Conservation (phyloP, 2,797 vertebrate genomes). For the Rhynchotus rufescens region DNA sequence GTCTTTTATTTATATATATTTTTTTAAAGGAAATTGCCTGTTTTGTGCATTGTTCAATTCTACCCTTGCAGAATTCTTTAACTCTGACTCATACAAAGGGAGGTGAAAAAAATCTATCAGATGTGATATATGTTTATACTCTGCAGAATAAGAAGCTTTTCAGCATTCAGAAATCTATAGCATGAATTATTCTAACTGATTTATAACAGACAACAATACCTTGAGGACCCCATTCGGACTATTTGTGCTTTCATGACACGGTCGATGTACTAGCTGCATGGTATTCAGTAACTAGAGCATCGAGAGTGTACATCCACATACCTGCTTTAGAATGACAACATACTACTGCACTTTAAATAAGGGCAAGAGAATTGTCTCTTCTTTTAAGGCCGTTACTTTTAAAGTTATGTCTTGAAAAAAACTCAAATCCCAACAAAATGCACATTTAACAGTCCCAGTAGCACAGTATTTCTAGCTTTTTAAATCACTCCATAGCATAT, state of each 20-base stretch:
- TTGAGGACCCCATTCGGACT: constrained; percentile 41
- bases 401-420: background rate
- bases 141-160: constrained; percentile 60
- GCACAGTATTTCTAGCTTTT: background rate
- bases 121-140: constrained; percentile 60
- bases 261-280: background rate
- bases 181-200: constrained; percentile 77
- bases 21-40: constrained; percentile 62
- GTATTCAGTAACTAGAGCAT: background rate
- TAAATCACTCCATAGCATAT: background rate
- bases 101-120: constrained; percentile 9
- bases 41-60: constrained; percentile 10
- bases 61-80: constrained; percentile 35
- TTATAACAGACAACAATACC: constrained; percentile 50
- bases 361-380: background rate
- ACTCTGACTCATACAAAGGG: constrained; percentile 12
- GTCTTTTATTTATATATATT: constrained; percentile 41
- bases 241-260: constrained; percentile 14
- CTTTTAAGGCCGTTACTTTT: background rate
- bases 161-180: constrained; percentile 64
- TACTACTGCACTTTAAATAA: constrained; percentile 10
- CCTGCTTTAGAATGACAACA: constrained; percentile 30
- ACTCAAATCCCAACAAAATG: background rate
- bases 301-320: background rate
- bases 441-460: background rate